Base-by-base conservation (phyloP, 1,140 invertebrate species). In the Ips nitidus region DNA sequence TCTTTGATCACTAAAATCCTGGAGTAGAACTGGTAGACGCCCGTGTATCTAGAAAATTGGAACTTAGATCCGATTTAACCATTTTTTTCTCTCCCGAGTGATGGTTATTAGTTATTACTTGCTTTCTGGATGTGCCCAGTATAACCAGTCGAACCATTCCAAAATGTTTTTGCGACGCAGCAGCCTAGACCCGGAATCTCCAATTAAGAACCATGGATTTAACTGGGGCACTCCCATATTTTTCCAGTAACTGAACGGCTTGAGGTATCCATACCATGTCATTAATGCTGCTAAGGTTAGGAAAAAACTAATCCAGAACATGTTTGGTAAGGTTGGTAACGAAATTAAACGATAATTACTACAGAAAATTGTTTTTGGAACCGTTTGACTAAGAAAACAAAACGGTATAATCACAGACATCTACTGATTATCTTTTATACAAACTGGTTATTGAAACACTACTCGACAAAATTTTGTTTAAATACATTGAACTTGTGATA, bases 1-100 rank as follows among this genome's bases (percentile, higher is more conserved):
- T 90, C 88, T 43, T 83, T 82, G 0, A 90, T 67, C 4, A 89
- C 59, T 2, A 88, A 71, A 1, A 80, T 70, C 0, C 87, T 87
- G 2, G 76, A 81, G 0, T 77, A 41, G 8, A 88, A 82, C 60
- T 87, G 83, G 56, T 80, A 86, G 36, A 82, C 77, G 2, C 83
- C 86, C 0, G 81, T 75, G 66, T 86, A 80, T 72, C 84, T 85
- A 56, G n/a, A 77, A 79, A 62, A 2, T 38, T 64, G n/a, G 1
- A 55, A 1, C 7, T 8, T 4, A 1, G 38, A 6, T 5, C 5
- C 4, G 4, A 65, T 55, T 4, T 55, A 3, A 2, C 6, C 22
- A 3, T 50, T 6, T 50, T 6, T 45, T 4, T 4, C 6, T 8
- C 2, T 7, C 7, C 38, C 5, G 4, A 22, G 2, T 47, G 41